phyloP scores from a whole-genome alignment of 30 jellyfish, hydroid and myxozoan species.

The Catostylus mosaicus region DNA sequence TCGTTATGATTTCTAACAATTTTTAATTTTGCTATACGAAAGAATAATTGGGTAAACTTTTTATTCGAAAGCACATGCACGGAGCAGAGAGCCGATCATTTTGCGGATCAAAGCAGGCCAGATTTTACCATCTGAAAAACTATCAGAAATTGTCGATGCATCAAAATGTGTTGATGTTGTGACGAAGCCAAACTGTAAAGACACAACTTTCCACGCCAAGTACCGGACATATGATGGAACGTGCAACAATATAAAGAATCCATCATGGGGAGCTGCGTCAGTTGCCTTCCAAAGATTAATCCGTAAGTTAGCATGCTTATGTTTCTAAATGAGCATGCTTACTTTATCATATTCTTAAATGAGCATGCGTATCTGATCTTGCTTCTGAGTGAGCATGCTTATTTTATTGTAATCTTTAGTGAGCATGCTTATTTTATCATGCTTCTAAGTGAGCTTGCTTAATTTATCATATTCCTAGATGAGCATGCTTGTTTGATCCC shows the following conservation, averaged over 20 bases:
- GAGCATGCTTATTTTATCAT: neutral
- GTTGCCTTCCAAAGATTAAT: constrained; percentile 62
- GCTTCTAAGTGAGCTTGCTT: neutral
- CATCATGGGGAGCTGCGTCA: constrained; percentile 92
- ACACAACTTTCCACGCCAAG: constrained; percentile 18
- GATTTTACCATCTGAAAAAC: constrained; percentile 58
- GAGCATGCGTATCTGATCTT: too few species aligned
- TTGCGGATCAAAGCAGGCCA: constrained; percentile 79
- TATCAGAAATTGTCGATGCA: constrained; percentile 76
- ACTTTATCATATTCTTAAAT: neutral
- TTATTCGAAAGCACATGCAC: constrained; percentile 64
- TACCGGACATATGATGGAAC: constrained; percentile 87
- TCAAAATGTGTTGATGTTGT: constrained; percentile 74
- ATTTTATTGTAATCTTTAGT: neutral
- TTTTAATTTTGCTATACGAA: too few species aligned
- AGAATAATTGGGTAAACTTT: too few species aligned
- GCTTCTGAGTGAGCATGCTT: neutral
- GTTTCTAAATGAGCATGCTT: neutral
- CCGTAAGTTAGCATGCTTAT: constrained; percentile 44
- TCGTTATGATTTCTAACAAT: too few species aligned
- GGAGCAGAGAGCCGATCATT: constrained; percentile 79
- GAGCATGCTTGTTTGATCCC: too few species aligned
- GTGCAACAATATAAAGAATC: constrained; percentile 73
- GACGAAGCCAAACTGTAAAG: constrained; percentile 62
- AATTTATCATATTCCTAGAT: neutral